These are phyloP conservation scores for Actinia tenebrosa DNA, from an alignment of 64 coral and sea anemone genomes.

Conservation along the genomic window DNA sequence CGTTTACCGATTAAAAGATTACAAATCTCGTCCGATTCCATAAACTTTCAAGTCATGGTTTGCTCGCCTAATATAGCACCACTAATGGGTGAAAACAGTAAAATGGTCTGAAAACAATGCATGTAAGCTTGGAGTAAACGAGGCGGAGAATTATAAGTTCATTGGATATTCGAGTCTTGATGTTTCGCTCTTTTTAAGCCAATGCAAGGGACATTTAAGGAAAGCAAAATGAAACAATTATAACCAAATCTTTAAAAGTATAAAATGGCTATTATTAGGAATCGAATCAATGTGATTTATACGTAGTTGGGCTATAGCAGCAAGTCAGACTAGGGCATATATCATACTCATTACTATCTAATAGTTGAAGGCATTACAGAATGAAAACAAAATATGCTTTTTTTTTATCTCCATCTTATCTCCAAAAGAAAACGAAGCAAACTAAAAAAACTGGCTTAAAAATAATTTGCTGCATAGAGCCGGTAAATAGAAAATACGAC, in stretches of 20 bases:
- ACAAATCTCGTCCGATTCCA: conserved; percentile 7
- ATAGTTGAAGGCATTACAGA: background rate
- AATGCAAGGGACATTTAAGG: background rate
- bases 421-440: background rate
- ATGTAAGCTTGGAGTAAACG: background rate
- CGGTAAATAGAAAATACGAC: conserved; percentile 1
- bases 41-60: conserved; percentile 12
- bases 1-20: conserved; percentile 21
- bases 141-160: background rate
- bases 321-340: background rate
- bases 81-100: conserved; percentile 6
- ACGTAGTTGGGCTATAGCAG: background rate
- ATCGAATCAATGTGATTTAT: background rate
- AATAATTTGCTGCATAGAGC: conserved; percentile 8
- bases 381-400: background rate
- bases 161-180: background rate
- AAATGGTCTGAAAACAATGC: background rate
- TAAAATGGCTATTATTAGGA: background rate
- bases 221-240: background rate
- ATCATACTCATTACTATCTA: background rate
- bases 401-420: conserved; percentile 9
- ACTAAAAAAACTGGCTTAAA: conserved; percentile 17
- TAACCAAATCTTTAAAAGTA: background rate
- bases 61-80: background rate
- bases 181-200: background rate